A percentile compares a stretch with the other conserved stretches of the same genome.
Evolutionary conservation across 1,140 invertebrate genomes (phyloP).

Genomic region (Caenorhabditis briggsae): DNA sequence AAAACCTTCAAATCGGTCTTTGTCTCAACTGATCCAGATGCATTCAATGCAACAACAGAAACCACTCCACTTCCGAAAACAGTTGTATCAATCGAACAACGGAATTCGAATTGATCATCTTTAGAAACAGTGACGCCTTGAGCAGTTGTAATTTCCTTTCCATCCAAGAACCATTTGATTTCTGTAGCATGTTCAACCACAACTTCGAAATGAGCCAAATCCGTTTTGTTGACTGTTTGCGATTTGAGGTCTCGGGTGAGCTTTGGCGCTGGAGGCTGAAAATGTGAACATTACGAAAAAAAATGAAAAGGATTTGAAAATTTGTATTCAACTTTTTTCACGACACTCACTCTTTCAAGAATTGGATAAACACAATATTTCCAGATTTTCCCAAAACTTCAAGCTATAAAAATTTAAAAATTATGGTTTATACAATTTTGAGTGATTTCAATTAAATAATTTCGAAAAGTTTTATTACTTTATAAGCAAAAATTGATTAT

Average conservation of each 20-base stretch:
- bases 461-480: too few relatives aligned
- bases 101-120: conserved; percentile 66
- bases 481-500: too few relatives aligned
- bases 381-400: too few relatives aligned
- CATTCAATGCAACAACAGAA: conserved; percentile 49
- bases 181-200: conserved; percentile 67
- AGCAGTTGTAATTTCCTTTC: conserved; percentile 57
- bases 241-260: conserved; percentile 68
- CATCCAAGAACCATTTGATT: conserved; percentile 66
- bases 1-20: conserved; percentile 56
- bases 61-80: conserved; percentile 58
- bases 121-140: conserved; percentile 64
- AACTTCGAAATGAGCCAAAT: conserved; percentile 70
- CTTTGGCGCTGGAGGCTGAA: conserved; percentile 56
- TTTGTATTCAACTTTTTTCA: neutral
- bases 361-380: too few relatives aligned
- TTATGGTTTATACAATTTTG: too few relatives aligned
- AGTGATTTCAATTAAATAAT: too few relatives aligned
- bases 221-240: conserved; percentile 68
- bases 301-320: too few relatives aligned
- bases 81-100: conserved; percentile 62
- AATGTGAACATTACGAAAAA: neutral
- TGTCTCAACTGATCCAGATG: conserved; percentile 21
- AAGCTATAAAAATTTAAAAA: too few relatives aligned
- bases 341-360: neutral